These are phyloP conservation scores for Sus scrofa DNA, from an alignment of 2,113 vertebrate species.

Conservation along the genomic window DNA sequence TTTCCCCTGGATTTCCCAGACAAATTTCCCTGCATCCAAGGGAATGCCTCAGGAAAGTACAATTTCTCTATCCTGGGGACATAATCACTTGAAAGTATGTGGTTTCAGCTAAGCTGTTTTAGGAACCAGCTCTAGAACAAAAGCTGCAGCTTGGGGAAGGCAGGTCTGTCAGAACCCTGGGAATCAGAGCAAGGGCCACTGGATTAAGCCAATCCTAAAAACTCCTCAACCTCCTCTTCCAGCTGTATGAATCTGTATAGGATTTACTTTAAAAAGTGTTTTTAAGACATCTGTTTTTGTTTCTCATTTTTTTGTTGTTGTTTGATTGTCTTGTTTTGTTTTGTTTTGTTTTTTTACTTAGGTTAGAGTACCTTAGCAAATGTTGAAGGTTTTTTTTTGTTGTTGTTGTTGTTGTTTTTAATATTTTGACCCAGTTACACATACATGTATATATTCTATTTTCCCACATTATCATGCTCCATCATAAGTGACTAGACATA, in stretches of 20 bases:
- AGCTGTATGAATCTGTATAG: neutral
- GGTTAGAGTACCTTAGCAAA: neutral
- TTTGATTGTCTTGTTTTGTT: too few species aligned
- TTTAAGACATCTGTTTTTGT: neutral
- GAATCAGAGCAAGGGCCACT: too few species aligned
- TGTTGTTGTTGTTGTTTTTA: too few species aligned
- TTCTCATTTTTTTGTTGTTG: too few species aligned
- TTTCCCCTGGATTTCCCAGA: neutral
- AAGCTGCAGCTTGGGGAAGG: fast-evolving
- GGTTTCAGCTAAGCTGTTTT: neutral
- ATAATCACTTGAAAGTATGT: neutral
- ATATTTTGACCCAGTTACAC: too few species aligned
- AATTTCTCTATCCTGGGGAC: neutral
- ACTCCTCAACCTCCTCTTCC: neutral
- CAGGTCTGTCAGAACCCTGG: neutral
- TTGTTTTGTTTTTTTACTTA: neutral
- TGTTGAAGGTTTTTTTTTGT: too few species aligned
- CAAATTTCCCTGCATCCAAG: neutral
- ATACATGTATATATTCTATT: too few species aligned
- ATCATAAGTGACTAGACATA: too few species aligned
- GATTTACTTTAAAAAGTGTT: neutral
- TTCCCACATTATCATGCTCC: too few species aligned
- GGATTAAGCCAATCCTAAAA: neutral
- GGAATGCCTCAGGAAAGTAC: neutral
- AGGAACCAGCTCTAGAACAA: neutral